These are phyloP conservation scores for Falcaria lacertinaria DNA, from an alignment of 2,888 invertebrate genomes.

Conservation along the genomic window DNA sequence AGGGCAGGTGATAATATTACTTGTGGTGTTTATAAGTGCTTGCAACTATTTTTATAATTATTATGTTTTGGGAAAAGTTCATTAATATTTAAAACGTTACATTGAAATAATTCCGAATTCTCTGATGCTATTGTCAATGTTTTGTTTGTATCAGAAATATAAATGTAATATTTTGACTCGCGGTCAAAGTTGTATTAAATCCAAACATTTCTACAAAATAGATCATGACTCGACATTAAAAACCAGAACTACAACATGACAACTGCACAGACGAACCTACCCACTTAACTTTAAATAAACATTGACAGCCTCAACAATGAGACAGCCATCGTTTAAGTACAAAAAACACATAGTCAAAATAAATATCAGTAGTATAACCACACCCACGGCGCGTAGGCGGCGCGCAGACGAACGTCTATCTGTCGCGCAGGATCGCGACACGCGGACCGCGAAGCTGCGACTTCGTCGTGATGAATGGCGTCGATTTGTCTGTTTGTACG, in stretches of 20 bases:
- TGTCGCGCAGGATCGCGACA: slow-evolving; percentile 36
- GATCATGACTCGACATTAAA: neutral
- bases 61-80: no score
- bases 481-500: slow-evolving; percentile 7
- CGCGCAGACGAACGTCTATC: slow-evolving; percentile 30
- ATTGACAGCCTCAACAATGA: neutral
- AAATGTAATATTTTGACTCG: no score
- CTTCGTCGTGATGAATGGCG: slow-evolving; percentile 32
- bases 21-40: no score
- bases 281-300: neutral
- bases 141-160: no score
- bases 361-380: neutral
- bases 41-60: no score
- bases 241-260: neutral
- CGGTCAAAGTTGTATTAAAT: no score
- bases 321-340: neutral
- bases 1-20: no score
- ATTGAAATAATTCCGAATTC: no score
- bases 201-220: neutral
- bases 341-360: neutral
- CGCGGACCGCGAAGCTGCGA: slow-evolving; percentile 7
- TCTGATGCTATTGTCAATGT: no score
- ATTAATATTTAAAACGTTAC: no score
- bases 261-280: neutral
- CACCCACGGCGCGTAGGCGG: slow-evolving; percentile 32